Conservation (phyloP, 2,888 invertebrate species). For the Agrotis exclamationis region DNA sequence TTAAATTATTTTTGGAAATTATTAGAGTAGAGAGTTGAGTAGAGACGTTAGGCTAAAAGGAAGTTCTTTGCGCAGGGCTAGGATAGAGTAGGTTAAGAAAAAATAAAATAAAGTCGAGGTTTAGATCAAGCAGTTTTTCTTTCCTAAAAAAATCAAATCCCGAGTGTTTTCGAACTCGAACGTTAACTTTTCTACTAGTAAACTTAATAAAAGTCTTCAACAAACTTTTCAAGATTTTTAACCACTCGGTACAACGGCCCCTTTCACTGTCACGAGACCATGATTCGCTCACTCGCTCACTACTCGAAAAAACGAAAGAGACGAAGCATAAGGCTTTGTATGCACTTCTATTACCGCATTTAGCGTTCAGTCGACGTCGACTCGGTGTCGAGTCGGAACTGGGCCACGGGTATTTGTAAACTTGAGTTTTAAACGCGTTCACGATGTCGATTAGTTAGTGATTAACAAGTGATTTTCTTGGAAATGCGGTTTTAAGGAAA, state of each 20-base stretch:
- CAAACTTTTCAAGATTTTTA: slow-evolving; percentile 52
- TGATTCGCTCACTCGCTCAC: slow-evolving; percentile 52
- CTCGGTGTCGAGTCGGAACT: slow-evolving; percentile 51
- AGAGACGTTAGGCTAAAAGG: no score
- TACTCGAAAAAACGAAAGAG: slow-evolving; percentile 47
- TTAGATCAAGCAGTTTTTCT: no score
- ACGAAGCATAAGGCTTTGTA: slow-evolving; percentile 57
- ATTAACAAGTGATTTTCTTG: slow-evolving; percentile 40
- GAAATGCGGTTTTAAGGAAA: slow-evolving; percentile 31
- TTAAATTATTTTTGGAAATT: not conserved
- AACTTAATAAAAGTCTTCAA: slow-evolving; percentile 3
- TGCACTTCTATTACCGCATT: slow-evolving; percentile 64
- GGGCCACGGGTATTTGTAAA: slow-evolving; percentile 55
- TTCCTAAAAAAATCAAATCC: no score
- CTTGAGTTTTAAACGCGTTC: slow-evolving; percentile 39
- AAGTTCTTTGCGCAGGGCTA: no score
- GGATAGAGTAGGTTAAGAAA: no score
- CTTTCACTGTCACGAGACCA: slow-evolving; percentile 75
- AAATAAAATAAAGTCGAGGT: no score
- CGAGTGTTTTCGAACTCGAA: not conserved
- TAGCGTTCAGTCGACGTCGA: slow-evolving; percentile 59
- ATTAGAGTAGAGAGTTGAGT: no score
- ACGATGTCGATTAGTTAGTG: slow-evolving; percentile 35
- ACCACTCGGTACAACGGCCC: slow-evolving; percentile 70
- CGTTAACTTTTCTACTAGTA: not conserved